Conservation (phyloP, 2,797 vertebrate species). For the Fringilla coelebs region DNA sequence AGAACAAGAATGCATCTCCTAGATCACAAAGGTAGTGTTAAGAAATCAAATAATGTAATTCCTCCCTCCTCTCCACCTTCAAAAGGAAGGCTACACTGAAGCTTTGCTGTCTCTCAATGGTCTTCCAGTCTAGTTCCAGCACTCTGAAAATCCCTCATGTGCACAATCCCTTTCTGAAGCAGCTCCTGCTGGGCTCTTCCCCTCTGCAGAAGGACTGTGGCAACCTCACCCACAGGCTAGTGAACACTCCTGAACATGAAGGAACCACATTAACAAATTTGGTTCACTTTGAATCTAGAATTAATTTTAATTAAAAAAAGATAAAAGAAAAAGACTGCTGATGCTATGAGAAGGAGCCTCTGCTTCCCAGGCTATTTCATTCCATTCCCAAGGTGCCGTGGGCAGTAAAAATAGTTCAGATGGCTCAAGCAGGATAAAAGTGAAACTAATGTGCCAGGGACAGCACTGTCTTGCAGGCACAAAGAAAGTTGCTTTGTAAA, state of each 20-base stretch:
- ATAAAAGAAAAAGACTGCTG: fast-evolving
- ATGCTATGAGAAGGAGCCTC: background rate
- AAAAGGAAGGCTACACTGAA: background rate
- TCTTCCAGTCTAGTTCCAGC: background rate
- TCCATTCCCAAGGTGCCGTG: background rate
- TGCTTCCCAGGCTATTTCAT: background rate
- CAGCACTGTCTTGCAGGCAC: background rate
- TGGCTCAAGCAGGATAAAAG: background rate
- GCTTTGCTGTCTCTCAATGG: background rate
- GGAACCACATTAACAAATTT: background rate
- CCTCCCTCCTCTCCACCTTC: background rate
- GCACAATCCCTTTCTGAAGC: background rate
- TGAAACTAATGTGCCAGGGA: background rate
- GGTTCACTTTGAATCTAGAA: background rate
- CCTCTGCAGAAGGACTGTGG: background rate
- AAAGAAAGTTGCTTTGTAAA: background rate
- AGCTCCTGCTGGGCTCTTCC: background rate
- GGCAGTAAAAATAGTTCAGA: background rate
- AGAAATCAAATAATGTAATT: background rate
- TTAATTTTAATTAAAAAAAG: background rate
- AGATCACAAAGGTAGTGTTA: background rate
- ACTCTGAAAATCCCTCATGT: background rate
- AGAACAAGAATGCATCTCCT: background rate
- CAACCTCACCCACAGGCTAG: background rate
- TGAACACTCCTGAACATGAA: fast-evolving